Base-by-base conservation (phyloP, 2,888 invertebrate genomes). In the Oscheius sp. region DNA sequence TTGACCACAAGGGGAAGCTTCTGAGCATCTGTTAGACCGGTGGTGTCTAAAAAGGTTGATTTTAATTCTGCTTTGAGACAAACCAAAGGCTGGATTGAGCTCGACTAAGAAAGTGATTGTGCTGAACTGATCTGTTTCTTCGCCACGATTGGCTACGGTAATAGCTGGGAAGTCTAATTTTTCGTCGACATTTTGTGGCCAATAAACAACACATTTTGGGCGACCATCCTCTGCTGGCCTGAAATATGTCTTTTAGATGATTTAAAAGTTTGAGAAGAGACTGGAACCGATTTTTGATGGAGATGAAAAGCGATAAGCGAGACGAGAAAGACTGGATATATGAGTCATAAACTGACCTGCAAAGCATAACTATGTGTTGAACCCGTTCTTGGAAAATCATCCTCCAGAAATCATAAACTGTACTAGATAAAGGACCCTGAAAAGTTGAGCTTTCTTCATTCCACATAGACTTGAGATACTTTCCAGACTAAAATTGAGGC, bases 381-480 rank as follows among this genome's bases (percentile, higher is more conserved):
- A 73, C 72, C 34, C 75, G 53, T 87, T 97, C 96, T 89, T 97
- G 96, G 93, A 96, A 96, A 53, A 96, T 93, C 97, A 97, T 97
- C 79, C 93, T 92, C 96, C 96, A 97, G 89, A 97, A 96, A 87
- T 96, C 96, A 73, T 91, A 91, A 61, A 94, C 91, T 0, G 97
- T 97, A 75, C 92, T 92, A 33, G 92, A 92, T 77, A 97, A 90
- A 87, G 96, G 96, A 65, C 97, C 91, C 89, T 96, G 95, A 37
- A 70, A 33, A 2, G 12, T 39, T n/a, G n/a, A n/a, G n/a, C n/a
- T n/a, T n/a, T n/a, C n/a, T n/a, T n/a, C n/a, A n/a, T n/a, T n/a
- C n/a, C n/a, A n/a, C n/a, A n/a, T n/a, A n/a, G n/a, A n/a, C n/a
- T n/a, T n/a, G n/a, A n/a, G n/a, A n/a, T n/a, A n/a, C n/a, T n/a